Evolutionary conservation across 2,113 vertebrate species (phyloP).

Genomic region (Tenrec ecaudatus): DNA sequence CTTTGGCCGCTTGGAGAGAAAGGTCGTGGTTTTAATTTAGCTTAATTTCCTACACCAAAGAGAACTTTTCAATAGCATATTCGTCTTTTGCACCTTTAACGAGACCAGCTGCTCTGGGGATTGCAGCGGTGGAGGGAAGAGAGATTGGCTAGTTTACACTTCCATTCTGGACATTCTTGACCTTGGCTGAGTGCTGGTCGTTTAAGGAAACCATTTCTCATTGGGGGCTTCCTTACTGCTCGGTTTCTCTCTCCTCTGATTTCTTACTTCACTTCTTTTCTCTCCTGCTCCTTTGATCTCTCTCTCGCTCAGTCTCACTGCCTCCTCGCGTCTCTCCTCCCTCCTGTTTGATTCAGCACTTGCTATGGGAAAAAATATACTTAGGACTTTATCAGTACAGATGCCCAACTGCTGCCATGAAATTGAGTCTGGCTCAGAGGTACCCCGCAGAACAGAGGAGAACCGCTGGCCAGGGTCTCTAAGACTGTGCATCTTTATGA

Average conservation of each 20-base stretch:
- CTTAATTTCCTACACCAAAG: constrained; percentile 83
- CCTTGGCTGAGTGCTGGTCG: not conserved
- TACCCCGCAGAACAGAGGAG: too few relatives aligned
- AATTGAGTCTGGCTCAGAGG: too few relatives aligned
- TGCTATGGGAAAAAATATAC: not conserved
- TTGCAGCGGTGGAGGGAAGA: constrained; percentile 72
- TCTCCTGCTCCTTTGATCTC: not conserved
- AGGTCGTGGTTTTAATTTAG: constrained; percentile 83
- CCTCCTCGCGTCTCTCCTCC: not conserved
- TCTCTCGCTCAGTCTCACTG: not conserved
- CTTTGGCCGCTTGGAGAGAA: constrained; percentile 78
- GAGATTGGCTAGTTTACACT: constrained; percentile 78
- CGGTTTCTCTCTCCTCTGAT: too few relatives aligned
- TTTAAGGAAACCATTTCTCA: not conserved
- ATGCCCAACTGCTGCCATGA: not conserved
- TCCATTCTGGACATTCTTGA: constrained; percentile 48
- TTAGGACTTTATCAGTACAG: not conserved
- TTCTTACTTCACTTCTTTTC: too few relatives aligned
- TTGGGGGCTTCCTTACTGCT: not conserved
- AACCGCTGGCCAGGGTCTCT: too few relatives aligned
- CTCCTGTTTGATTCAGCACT: not conserved
- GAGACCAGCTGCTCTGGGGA: constrained; percentile 80
- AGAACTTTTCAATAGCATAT: constrained; percentile 82
- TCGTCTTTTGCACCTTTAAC: constrained; percentile 83
- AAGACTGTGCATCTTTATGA: too few relatives aligned